phyloP scores from a whole-genome alignment of 30 jellyfish, hydroid and myxozoan genomes.

The Aurelia coerulea region DNA sequence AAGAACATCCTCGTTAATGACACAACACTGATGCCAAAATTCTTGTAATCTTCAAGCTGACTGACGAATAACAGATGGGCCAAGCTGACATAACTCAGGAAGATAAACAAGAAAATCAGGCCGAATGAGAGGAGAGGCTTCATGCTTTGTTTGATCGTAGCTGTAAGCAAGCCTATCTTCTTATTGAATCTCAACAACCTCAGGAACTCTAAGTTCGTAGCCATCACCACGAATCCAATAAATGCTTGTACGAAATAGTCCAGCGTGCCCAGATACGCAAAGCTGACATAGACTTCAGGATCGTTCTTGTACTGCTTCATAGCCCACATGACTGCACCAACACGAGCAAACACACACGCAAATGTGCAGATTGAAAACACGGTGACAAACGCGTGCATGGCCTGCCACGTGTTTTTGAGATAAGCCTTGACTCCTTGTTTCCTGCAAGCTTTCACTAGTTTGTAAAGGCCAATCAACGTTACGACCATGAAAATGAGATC shows the following conservation, averaged over 20 bases:
- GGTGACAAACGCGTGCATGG: conserved; percentile 87
- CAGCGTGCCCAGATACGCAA: conserved; percentile 83
- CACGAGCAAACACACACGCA: conserved; percentile 82
- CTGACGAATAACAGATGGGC: conserved; percentile 75
- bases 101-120: conserved; percentile 65
- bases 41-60: conserved; percentile 74
- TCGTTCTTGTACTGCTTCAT: conserved; percentile 74
- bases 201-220: conserved; percentile 88
- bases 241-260: conserved; percentile 87
- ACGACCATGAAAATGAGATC: conserved; percentile 71
- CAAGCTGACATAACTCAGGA: conserved; percentile 87
- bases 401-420: conserved; percentile 80
- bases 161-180: conserved; percentile 80
- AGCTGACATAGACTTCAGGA: conserved; percentile 95
- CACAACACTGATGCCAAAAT: conserved; percentile 67
- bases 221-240: conserved; percentile 92
- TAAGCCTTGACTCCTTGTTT: conserved; percentile 72
- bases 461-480: conserved; percentile 83
- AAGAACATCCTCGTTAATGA: conserved; percentile 87
- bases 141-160: conserved; percentile 79
- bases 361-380: conserved; percentile 82
- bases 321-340: conserved; percentile 92
- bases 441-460: conserved; percentile 70
- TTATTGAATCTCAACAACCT: conserved; percentile 89
- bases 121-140: conserved; percentile 91